Evolutionary conservation across 1,140 invertebrate genomes (phyloP).

Genomic region (Cyclargus thomasi): DNA sequence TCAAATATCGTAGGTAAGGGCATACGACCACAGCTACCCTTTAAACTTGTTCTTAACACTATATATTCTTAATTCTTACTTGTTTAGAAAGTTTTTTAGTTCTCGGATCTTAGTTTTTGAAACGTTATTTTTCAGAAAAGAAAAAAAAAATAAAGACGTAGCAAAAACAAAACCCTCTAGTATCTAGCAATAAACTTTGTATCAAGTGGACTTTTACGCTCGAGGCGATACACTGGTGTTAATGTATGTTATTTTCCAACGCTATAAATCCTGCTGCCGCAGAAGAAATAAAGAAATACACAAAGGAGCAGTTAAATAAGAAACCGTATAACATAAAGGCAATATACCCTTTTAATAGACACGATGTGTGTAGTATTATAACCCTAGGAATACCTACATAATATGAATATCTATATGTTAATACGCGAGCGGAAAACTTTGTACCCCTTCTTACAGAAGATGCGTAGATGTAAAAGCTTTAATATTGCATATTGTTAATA

Average conservation of each 20-base stretch:
- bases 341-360: conserved; percentile 11
- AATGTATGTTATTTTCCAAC: conserved; percentile 14
- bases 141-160: not conserved
- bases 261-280: conserved; percentile 7
- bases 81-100: too few relatives aligned
- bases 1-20: too few relatives aligned
- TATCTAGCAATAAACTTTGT: not conserved
- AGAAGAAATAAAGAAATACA: conserved; percentile 16
- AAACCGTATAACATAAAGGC: conserved; percentile 12
- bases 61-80: too few relatives aligned
- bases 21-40: too few relatives aligned
- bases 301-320: conserved; percentile 15
- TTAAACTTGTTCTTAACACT: too few relatives aligned
- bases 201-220: conserved; percentile 7
- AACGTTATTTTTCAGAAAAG: not conserved
- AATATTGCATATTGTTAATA: too few relatives aligned
- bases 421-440: too few relatives aligned
- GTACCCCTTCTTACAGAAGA: too few relatives aligned
- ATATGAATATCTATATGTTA: too few relatives aligned
- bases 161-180: not conserved
- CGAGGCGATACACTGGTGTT: conserved; percentile 3
- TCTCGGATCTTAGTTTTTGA: not conserved
- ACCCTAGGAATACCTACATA: too few relatives aligned
- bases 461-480: too few relatives aligned
- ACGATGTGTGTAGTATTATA: too few relatives aligned